phyloP scores from a whole-genome alignment of 2,113 vertebrate species.

The Sorex fumeus region DNA sequence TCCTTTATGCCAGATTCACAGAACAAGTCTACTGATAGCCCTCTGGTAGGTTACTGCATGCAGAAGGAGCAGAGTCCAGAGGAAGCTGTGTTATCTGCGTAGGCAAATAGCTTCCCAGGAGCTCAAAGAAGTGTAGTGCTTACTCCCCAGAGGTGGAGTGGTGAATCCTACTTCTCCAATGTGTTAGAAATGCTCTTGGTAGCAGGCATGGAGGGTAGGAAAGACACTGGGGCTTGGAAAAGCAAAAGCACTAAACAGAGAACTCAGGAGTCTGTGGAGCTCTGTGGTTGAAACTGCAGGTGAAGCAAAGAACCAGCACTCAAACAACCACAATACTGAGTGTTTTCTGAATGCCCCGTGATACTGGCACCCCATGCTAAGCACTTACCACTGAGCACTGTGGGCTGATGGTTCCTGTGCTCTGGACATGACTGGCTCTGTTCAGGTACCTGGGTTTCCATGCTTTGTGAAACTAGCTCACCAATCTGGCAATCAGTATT shows the following conservation, averaged over 20 bases:
- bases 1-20: not conserved
- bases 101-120: rapidly evolving
- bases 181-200: not conserved
- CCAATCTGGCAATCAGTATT: not conserved
- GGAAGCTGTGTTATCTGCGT: rapidly evolving
- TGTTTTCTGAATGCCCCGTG: not conserved
- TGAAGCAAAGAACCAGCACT: not conserved
- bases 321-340: not conserved
- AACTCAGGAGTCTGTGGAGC: not conserved
- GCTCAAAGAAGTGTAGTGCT: not conserved
- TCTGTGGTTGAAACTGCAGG: not conserved
- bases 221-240: not conserved
- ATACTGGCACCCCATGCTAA: too few species aligned
- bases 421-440: not conserved
- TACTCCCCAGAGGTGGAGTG: not conserved
- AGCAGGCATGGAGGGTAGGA: not conserved
- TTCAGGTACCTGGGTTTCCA: not conserved
- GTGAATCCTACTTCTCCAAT: not conserved
- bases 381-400: not conserved
- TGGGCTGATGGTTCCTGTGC: too few species aligned
- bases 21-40: rapidly evolving
- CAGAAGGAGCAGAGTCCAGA: too few species aligned
- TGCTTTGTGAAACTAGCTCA: not conserved
- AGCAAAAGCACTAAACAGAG: not conserved
- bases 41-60: rapidly evolving